phyloP scores from a whole-genome alignment of 2,113 vertebrate genomes.

The Nannobrachium achirus region DNA sequence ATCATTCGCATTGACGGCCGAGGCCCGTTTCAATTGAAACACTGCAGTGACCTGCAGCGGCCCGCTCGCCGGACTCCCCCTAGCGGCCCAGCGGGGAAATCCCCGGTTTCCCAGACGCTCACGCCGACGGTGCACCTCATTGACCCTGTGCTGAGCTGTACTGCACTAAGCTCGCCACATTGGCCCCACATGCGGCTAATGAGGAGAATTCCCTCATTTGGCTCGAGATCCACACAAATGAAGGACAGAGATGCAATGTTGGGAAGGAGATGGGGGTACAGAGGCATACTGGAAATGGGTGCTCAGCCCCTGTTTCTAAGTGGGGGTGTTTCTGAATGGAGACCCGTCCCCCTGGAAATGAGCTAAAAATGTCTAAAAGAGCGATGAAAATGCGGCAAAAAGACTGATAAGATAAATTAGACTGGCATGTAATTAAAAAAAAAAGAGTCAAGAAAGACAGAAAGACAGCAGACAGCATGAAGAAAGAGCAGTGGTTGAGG shows the following conservation, averaged over 20 bases:
- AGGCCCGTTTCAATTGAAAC: too few relatives aligned
- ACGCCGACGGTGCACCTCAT: too few relatives aligned
- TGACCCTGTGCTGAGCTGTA: conserved; percentile 68
- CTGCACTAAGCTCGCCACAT: conserved; percentile 43
- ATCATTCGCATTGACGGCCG: too few relatives aligned
- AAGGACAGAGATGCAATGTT: conserved; percentile 39
- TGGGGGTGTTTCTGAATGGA: too few relatives aligned
- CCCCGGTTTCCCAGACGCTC: too few relatives aligned
- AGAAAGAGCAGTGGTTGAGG: conserved; percentile 4
- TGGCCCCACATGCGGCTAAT: conserved; percentile 61
- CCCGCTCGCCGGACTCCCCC: too few relatives aligned
- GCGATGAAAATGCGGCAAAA: not conserved
- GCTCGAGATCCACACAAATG: conserved; percentile 39
- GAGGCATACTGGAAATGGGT: conserved; percentile 2
- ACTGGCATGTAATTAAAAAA: conserved; percentile 16
- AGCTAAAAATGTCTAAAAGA: conserved; percentile 1
- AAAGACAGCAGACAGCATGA: too few relatives aligned
- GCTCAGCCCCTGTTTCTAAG: too few relatives aligned
- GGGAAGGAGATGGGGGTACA: conserved; percentile 13
- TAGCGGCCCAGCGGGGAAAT: too few relatives aligned
- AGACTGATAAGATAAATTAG: not conserved
- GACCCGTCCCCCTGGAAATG: too few relatives aligned
- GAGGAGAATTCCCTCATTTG: conserved; percentile 69
- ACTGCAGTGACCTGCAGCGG: too few relatives aligned
- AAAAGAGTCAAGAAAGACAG: not conserved